These are phyloP conservation scores for Metallyticus violacea DNA, from an alignment of 2,888 invertebrate genomes.

Conservation along the genomic window DNA sequence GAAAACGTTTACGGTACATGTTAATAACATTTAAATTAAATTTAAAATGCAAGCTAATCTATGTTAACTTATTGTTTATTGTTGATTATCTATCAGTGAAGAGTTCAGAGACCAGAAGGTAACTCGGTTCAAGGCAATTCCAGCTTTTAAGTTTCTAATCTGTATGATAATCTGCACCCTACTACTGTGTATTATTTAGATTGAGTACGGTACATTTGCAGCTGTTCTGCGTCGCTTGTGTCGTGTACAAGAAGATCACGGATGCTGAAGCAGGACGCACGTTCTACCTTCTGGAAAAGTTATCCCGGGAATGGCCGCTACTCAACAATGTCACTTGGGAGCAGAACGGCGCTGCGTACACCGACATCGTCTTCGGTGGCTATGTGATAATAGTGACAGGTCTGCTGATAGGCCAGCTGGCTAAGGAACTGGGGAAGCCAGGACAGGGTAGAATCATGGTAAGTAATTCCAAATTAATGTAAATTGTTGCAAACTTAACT, in stretches of 20 bases:
- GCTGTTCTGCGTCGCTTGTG: slow-evolving; percentile 65
- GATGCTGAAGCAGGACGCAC: slow-evolving; percentile 69
- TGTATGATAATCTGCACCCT: too few relatives aligned
- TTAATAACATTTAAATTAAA: too few relatives aligned
- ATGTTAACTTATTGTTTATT: too few relatives aligned
- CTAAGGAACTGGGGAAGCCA: slow-evolving; percentile 54
- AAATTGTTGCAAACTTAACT: too few relatives aligned
- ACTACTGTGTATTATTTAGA: too few relatives aligned
- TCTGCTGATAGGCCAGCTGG: slow-evolving; percentile 61
- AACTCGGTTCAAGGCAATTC: too few relatives aligned
- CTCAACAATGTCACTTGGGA: slow-evolving; percentile 73
- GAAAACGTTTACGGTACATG: too few relatives aligned
- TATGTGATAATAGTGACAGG: slow-evolving; percentile 70
- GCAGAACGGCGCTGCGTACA: slow-evolving; percentile 63
- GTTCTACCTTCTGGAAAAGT: slow-evolving; percentile 65
- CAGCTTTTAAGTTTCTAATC: too few relatives aligned
- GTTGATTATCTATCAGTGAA: too few relatives aligned
- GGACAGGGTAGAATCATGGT: slow-evolving; percentile 1
- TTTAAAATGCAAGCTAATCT: too few relatives aligned
- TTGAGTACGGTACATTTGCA: slow-evolving; percentile 48
- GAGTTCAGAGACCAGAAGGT: too few relatives aligned
- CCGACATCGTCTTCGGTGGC: slow-evolving; percentile 65
- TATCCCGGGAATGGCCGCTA: slow-evolving; percentile 72
- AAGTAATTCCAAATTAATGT: background rate
- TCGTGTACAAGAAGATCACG: slow-evolving; percentile 67